Evolutionary conservation across 2,797 vertebrate species (phyloP), one percentile per base, ranked within the genome.

Genomic region (Rhabdomys pumilio): DNA sequence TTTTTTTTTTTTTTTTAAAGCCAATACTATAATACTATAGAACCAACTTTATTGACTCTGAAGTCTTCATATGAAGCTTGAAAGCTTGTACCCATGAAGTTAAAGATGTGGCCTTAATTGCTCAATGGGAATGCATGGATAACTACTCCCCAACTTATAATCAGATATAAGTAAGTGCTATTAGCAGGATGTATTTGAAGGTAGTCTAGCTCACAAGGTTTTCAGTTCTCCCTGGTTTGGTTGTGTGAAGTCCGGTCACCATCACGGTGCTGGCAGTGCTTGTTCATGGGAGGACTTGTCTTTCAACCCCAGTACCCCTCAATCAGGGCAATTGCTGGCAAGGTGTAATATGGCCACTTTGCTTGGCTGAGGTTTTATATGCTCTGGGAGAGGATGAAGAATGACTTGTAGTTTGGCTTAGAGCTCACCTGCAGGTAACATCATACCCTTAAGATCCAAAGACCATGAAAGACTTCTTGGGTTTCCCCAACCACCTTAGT

Each of bases 51-150:
- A 26, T 69, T 86, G 20, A n/a, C 72, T n/a, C 22, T 61, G 29
- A 89, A 31, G 53, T 57, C 69, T 50, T 19, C 26, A 75, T 59
- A 44, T 22, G 38, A 89, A 29, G 17, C 38, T 95, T 53, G 3
- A 82, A 86, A 95, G 31, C 50, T 57, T 79, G n/a, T 75, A 20
- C 81, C 93, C 26, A 10, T 91, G 76, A 55, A 73, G n/a, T 38
- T 59, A 89, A 96, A 89, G n/a, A 20, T 72, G 10, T 83, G 81
- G 20, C 81, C 87, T 90, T 87, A 55, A 55, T 91, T 67, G 53
- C 80, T 82, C 67, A 34, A 0, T 34, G 75, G 69, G 7, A 86
- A 10, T 34, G 50, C 80, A 61, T 31, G 81, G 31, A 76, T 67
- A 82, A 38, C 41, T 20, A 5, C 59, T 86, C 19, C 2, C 29